Conservation (phyloP, 2,113 vertebrate genomes). For the Sporophila hypoxantha region DNA sequence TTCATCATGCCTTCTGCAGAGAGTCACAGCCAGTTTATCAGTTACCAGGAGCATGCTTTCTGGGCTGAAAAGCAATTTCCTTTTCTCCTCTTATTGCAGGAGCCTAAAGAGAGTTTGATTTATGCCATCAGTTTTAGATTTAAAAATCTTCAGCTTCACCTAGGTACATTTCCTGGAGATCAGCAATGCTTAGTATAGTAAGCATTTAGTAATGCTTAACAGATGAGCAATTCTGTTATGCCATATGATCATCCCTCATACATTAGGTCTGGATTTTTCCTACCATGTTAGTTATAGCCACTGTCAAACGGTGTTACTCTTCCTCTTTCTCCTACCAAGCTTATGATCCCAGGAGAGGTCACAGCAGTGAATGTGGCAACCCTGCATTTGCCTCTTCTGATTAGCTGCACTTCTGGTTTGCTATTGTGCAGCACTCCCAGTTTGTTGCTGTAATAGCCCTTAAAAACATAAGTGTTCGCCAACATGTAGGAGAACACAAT, state of each 20-base stretch:
- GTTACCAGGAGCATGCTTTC: slow-evolving; percentile 35
- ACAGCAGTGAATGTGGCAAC: neutral
- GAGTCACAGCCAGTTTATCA: slow-evolving; percentile 35
- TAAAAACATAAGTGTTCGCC: neutral
- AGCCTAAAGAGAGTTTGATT: slow-evolving; percentile 36
- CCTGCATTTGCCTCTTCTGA: neutral
- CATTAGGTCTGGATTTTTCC: neutral
- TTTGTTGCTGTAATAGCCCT: neutral
- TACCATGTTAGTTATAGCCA: neutral
- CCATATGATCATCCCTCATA: neutral
- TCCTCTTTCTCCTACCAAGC: neutral
- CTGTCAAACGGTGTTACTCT: neutral
- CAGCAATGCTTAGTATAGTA: slow-evolving; percentile 17
- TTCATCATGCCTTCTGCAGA: neutral
- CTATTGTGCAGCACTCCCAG: neutral
- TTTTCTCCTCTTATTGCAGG: slow-evolving; percentile 46
- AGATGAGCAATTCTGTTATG: slow-evolving; percentile 34
- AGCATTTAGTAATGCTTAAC: slow-evolving; percentile 29
- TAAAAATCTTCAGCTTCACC: slow-evolving; percentile 50
- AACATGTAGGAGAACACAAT: neutral
- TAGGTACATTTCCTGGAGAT: slow-evolving; percentile 56
- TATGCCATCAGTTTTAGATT: slow-evolving; percentile 47
- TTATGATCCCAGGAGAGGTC: neutral
- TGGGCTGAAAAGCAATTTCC: slow-evolving; percentile 53
- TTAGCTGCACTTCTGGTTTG: neutral